Percentiles rank a stretch among this genome's conserved stretches.
Conservation (phyloP, 2,113 vertebrate genomes). For the Ailuropoda melanoleuca region DNA sequence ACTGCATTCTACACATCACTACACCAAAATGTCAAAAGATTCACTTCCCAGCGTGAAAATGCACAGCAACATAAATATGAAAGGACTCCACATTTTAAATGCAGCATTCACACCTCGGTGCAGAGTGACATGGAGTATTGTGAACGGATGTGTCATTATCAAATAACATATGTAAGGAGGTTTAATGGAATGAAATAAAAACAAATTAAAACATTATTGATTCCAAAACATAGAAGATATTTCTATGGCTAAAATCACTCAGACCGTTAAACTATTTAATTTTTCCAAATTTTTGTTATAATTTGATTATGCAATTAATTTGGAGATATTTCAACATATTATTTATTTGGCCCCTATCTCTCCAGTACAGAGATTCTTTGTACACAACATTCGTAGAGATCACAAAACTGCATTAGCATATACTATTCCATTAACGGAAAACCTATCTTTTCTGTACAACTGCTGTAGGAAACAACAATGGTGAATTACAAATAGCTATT, state of each 20-base stretch:
- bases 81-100: not conserved
- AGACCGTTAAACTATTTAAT: not conserved
- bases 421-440: not conserved
- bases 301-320: not conserved
- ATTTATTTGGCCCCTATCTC: not conserved
- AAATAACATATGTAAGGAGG: not conserved
- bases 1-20: conserved; percentile 45
- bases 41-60: conserved; percentile 69
- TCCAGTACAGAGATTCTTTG: not conserved
- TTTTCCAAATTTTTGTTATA: not conserved
- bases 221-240: accelerated
- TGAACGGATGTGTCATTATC: not conserved
- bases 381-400: not conserved
- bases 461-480: not conserved
- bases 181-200: not conserved
- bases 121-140: not conserved
- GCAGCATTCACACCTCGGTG: not conserved
- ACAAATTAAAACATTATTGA: not conserved
- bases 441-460: not conserved
- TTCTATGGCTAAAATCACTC: not conserved
- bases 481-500: not conserved
- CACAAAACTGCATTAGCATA: not conserved
- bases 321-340: not conserved
- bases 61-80: conserved; percentile 6
- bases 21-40: conserved; percentile 71